Evolutionary conservation across 2,113 vertebrate genomes (phyloP).

Genomic region (Butastur rufipennis): DNA sequence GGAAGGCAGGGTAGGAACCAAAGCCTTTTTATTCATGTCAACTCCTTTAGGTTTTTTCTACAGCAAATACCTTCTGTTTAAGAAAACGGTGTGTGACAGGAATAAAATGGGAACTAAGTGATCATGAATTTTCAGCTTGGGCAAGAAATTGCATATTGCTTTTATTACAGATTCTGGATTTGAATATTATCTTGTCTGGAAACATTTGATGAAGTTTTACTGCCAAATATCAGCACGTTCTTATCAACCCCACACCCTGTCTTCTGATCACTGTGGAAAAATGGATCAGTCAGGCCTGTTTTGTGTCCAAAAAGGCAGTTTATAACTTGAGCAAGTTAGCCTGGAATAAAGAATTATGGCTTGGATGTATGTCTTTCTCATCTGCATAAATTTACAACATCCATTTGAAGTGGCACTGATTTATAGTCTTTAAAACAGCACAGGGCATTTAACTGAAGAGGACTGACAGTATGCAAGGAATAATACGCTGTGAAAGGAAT

Average conservation of each 20-base stretch:
- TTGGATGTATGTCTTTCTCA: not conserved
- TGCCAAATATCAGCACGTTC: not conserved
- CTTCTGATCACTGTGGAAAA: not conserved
- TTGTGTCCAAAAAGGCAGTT: not conserved
- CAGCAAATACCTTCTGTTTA: not conserved
- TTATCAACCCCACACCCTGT: not conserved
- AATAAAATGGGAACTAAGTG: not conserved
- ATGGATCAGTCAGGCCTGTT: not conserved
- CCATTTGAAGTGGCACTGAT: not conserved
- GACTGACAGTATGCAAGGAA: not conserved
- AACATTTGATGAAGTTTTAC: not conserved
- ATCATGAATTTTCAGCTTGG: not conserved
- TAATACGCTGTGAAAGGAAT: not conserved
- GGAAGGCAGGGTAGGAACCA: not conserved
- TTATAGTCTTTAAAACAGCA: not conserved
- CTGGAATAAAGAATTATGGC: not conserved
- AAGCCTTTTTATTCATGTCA: not conserved
- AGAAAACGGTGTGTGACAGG: not conserved
- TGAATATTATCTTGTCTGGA: conserved; percentile 18
- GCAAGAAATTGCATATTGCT: not conserved
- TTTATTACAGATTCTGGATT: not conserved
- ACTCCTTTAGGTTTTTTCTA: not conserved
- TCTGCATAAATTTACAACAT: conserved; percentile 17
- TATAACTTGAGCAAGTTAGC: not conserved
- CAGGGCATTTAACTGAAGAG: not conserved